Evolutionary conservation across 2,888 invertebrate genomes (phyloP).

Genomic region (Sclerodermus sp.): DNA sequence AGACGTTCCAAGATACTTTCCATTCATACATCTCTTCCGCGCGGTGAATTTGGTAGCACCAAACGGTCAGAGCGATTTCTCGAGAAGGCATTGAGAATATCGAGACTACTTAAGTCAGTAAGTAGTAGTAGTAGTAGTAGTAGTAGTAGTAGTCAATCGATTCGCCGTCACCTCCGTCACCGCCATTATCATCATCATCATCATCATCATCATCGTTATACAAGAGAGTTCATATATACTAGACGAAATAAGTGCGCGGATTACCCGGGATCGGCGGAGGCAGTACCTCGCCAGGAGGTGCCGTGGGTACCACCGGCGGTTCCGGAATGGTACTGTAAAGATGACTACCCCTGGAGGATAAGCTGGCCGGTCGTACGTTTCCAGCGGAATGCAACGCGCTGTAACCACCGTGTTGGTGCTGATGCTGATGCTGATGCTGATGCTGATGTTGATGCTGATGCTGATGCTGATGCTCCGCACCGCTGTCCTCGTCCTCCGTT

Average conservation of each 20-base stretch:
- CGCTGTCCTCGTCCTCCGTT: constrained; percentile 66
- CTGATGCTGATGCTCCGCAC: constrained; percentile 63
- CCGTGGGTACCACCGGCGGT: constrained; percentile 46
- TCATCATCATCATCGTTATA: too few species aligned
- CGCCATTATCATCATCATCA: too few species aligned
- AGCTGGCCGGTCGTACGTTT: constrained; percentile 45
- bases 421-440: constrained; percentile 42
- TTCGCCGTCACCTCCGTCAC: too few species aligned
- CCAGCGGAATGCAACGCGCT: constrained; percentile 43
- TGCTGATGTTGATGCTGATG: constrained; percentile 62
- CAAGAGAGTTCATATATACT: not conserved
- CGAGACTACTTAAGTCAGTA: too few species aligned
- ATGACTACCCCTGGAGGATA: constrained; percentile 52
- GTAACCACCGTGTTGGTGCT: constrained; percentile 60
- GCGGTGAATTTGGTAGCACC: too few species aligned
- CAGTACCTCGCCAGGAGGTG: constrained; percentile 30
- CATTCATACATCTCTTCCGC: too few species aligned
- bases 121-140: too few species aligned
- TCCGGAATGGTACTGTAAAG: constrained; percentile 56
- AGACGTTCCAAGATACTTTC: too few species aligned
- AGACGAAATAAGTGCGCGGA: constrained; percentile 55
- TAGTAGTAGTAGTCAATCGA: too few species aligned
- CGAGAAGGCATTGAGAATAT: too few species aligned
- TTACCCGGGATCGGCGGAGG: constrained; percentile 43
- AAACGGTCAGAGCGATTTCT: too few species aligned